Evolutionary conservation across 1,140 invertebrate genomes (phyloP), one percentile per base, ranked within the genome.

Genomic region (Drosophila nasuta): DNA sequence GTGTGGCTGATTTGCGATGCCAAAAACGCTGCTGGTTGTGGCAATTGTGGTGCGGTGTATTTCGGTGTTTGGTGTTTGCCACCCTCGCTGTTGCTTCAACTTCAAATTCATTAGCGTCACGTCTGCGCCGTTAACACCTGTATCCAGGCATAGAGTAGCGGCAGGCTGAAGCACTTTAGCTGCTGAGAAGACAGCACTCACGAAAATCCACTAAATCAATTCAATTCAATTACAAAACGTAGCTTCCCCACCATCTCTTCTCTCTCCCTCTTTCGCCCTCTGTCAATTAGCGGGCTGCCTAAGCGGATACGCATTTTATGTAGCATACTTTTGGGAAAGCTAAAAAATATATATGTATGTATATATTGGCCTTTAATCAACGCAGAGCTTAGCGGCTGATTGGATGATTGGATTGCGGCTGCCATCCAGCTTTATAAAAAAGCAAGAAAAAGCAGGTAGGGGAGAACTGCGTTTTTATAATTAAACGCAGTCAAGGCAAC

Each of bases 341-440:
- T n/a, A 30, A 48, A 30, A 54, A 45, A 67, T 10, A 38, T 33
- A 33, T 33, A 38, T 10, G 8, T 65, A 33, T 33, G 10, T 10
- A 10, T 68, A 79, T 43, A 68, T 75, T 78, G 77, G 60, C 69
- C 80, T 86, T 83, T 86, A 81, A 85, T 85, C 82, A 81, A 72
- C 51, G 75, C 62, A 60, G 48, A 49, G 77, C 80, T 87, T 88
- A 79, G 78, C 75, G 65, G 75, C 65, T 88, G 85, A 89, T 88
- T 88, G 86, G 85, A 85, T 90, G 85, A 89, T 88, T 88, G 86
- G 85, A 85, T 90, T 89, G 74, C 15, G 62, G 70, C 65, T 48
- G 41, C 28, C 17, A 1, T 15, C 43, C 11, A 57, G 52, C 30
- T 25, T 46, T 52, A 46, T 13, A 57, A 48, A 73, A 59, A 20